Conservation (phyloP, 2,797 vertebrate genomes). For the Dermochelys coriacea region DNA sequence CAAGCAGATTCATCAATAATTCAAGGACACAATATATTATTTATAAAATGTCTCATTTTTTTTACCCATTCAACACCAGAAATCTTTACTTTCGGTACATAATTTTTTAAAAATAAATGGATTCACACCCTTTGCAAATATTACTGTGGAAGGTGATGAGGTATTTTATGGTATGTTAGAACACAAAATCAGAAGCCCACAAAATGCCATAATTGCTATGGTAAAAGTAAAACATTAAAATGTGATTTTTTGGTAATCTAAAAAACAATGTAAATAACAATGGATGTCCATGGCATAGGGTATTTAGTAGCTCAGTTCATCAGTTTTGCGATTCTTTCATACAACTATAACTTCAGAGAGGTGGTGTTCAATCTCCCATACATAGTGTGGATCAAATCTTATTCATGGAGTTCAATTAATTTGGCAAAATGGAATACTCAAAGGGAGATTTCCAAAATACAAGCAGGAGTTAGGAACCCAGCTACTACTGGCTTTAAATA, state of each 20-base stretch:
- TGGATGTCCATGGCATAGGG: background rate
- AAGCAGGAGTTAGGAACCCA: background rate
- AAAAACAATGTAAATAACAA: background rate
- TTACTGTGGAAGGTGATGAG: background rate
- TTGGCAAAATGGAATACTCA: background rate
- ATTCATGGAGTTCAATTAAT: background rate
- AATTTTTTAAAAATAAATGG: background rate
- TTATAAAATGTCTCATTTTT: constrained; percentile 10
- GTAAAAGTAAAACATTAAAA: no score
- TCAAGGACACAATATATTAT: background rate
- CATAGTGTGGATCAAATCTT: no score
- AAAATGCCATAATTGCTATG: background rate
- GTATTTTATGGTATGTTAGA: background rate
- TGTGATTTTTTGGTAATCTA: background rate
- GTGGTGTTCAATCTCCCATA: no score
- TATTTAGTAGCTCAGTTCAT: background rate
- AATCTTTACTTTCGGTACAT: background rate
- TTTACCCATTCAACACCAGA: background rate
- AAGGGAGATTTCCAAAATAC: background rate
- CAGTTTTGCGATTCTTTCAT: background rate
- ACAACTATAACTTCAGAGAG: no score
- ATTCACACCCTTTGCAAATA: background rate
- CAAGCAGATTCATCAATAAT: constrained; percentile 32
- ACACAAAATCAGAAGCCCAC: background rate
- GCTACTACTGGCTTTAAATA: background rate